Base-by-base conservation (phyloP, 2,797 vertebrate genomes). In the Distichodus sexfasciatus region DNA sequence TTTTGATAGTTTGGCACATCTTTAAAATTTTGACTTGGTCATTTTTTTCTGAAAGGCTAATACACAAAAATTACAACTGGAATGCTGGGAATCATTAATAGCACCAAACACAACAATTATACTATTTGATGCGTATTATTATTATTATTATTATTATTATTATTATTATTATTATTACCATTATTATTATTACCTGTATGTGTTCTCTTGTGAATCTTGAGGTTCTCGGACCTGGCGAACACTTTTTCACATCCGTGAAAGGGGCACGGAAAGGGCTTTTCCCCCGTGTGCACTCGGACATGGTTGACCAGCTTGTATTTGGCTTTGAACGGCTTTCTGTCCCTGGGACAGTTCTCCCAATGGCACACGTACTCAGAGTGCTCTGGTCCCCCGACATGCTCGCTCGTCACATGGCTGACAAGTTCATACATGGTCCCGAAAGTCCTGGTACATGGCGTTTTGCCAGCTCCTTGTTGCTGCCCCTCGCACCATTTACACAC, bases 381-480 rank as follows among this genome's bases (percentile, higher is more conserved):
- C 65, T 88, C 85, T 0, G 85, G 77, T 87, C 88, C 87, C 65
- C 88, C 84, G 68, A 92, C 88, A 35, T 92, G 92, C 79, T 92
- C 90, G 84, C 90, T 83, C 66, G 89, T 90, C 87, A 92, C 83
- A 84, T 92, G 91, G 73, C 85, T 90, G 77, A 92, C 91, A 66
- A 93, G 88, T 83, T 91, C 91, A 83, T 91, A 89, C 90, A 93
- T 89, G 78, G 80, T 89, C 74, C 88, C 86, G 83, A 91, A 93
- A 72, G 87, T 86, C 82, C 87, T 87, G 84, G 86, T 86, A 79
- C 90, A 91, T 11, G 82, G 81, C 80, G 84, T 62, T 75, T 85
- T 87, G 41, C 78, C 89, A 33, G 79, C 44, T 62, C 85, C 87
- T 71, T 89, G 88, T 54, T 85, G 87, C 81, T 82, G 87, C 81